Conservation (phyloP, 2,797 vertebrate species). For the Trichosurus vulpecula region DNA sequence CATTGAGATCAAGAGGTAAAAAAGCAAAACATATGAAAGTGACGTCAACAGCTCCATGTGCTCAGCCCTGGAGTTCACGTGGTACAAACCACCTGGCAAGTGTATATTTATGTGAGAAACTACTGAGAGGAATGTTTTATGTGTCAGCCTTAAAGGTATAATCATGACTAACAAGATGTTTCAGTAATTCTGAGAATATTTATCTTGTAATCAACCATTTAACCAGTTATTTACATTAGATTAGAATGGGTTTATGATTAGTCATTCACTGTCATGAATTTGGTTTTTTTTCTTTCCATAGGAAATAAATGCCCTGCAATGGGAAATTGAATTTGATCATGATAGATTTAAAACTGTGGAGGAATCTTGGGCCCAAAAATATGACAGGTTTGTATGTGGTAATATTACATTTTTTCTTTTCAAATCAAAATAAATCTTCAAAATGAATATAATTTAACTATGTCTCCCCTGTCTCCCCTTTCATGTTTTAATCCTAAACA, state of each 20-base stretch:
- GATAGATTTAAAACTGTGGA: conserved; percentile 91
- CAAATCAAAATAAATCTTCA: not conserved
- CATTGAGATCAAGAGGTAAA: not conserved
- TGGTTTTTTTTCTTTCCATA: conserved; percentile 76
- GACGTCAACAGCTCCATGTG: not conserved
- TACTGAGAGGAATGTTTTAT: not conserved
- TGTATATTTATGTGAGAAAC: not conserved
- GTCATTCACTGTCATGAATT: conserved; percentile 29
- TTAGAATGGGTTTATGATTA: conserved; percentile 5
- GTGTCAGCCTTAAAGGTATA: not conserved
- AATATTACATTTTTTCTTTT: conserved; percentile 42
- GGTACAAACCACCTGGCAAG: not conserved
- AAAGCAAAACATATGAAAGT: not conserved
- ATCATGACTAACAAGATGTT: not conserved
- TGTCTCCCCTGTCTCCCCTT: conserved; percentile 23
- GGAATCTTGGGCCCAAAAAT: conserved; percentile 90
- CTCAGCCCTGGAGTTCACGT: not conserved
- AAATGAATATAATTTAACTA: conserved; percentile 19
- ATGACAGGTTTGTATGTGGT: conserved; percentile 86
- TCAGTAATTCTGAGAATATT: not conserved
- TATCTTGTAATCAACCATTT: conserved; percentile 14
- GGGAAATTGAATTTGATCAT: conserved; percentile 94
- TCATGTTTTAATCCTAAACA: conserved; percentile 27
- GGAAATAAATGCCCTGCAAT: conserved; percentile 94
- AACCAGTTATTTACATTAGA: not conserved